Percentiles rank a stretch among this genome's conserved stretches.
Conservation (phyloP, 2,797 vertebrate species). For the Pipistrellus kuhlii region DNA sequence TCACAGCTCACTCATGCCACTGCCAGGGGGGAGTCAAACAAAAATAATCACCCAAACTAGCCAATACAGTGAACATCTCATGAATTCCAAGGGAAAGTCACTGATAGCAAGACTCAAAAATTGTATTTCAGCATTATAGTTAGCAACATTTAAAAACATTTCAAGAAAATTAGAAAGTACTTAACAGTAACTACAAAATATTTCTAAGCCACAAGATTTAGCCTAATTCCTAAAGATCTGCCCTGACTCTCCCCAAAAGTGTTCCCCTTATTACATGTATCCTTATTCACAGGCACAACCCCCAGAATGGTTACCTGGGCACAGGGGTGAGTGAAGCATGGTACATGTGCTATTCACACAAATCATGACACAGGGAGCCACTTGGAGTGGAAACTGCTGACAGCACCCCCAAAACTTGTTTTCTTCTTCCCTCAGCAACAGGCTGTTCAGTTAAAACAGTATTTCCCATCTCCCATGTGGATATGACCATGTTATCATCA, state of each 20-base stretch:
- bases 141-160: neutral
- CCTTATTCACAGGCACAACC: neutral
- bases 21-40: neutral
- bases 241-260: neutral
- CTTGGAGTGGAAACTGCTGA: neutral
- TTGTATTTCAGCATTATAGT: conserved; percentile 13
- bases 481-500: neutral
- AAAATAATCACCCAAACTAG: conserved; percentile 22
- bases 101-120: conserved; percentile 34
- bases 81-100: conserved; percentile 52
- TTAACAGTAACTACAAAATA: conserved; percentile 38
- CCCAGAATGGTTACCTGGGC: neutral
- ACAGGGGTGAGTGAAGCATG: neutral
- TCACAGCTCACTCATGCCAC: neutral
- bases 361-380: neutral
- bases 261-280: neutral
- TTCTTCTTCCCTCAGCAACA: neutral
- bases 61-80: neutral
- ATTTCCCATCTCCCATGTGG: neutral
- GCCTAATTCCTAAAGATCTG: neutral
- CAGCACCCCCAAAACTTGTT: neutral
- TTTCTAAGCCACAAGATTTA: conserved; percentile 44
- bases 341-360: neutral
- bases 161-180: conserved; percentile 45
- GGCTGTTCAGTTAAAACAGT: neutral